Evolutionary conservation across 2,113 vertebrate species (phyloP), one percentile per base, ranked within the genome.

Genomic region (Nesoenas mayeri): DNA sequence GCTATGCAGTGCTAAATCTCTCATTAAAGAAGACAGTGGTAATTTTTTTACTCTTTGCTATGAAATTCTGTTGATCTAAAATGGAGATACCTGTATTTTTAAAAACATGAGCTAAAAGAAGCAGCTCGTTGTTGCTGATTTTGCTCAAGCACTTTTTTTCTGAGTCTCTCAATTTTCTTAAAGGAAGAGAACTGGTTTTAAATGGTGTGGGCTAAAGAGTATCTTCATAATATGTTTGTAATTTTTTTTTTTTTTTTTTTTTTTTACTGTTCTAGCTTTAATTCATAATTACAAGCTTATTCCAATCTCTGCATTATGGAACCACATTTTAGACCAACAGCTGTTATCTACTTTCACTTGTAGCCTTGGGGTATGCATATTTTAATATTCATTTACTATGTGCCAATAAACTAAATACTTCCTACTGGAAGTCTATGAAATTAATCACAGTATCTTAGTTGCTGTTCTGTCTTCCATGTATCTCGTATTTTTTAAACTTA

Each of bases 211-310:
- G 83, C 97, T 97, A 91, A 85, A 92, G 66, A 89, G 85, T 96
- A 85, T 69, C 90, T 88, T 91, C 74, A 92, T 87, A 91, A 94
- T 94, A 74, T 89, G 94, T 91, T 91, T 85, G 73, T 88, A 92
- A 57, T 93, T 95, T 97, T 96, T 87, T 92, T 90, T 93, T 77
- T 89, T 72, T n/a, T 93, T 95, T 97, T 97, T 88, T 92, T 90
- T 94, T 78, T 89, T 72, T 79, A 94, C 95, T 96, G 92, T 92
- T 97, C 96, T 96, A 97, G 91, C 93, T 98, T 97, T 97, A 98
- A 98, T 98, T 98, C 97, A 98, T 98, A 98, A 98, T 98, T 98
- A 98, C 92, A 98, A 98, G 97, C 97, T 98, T 97, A 98, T 98
- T 98, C 96, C 95, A 97, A 95, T 98, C 92, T 97, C 93, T 96